These are phyloP conservation scores for Helicoverpa armigera DNA, from an alignment of 1,140 invertebrate genomes.

Conservation along the genomic window DNA sequence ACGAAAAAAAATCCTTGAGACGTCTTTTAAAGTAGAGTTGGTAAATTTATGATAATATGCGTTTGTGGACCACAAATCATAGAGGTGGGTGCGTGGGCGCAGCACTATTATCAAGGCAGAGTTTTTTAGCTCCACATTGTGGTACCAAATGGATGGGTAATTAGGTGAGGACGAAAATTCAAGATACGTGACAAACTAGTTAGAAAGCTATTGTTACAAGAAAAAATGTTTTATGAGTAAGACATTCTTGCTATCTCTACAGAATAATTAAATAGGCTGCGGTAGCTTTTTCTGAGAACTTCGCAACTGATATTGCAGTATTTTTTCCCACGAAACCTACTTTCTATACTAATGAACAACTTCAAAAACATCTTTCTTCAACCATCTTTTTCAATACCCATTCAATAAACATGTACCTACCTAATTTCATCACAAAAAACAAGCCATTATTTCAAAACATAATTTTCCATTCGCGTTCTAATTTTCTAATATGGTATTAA, in stretches of 20 bases:
- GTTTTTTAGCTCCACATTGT: slow-evolving; percentile 54
- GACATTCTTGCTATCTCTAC: too few relatives aligned
- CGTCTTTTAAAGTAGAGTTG: slow-evolving; percentile 50
- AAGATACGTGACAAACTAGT: background rate
- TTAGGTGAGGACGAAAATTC: slow-evolving; percentile 28
- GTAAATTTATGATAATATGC: slow-evolving; percentile 57
- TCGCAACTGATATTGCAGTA: too few relatives aligned
- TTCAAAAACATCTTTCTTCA: background rate
- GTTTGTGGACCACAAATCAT: slow-evolving; percentile 53
- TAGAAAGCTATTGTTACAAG: background rate
- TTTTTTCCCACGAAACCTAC: too few relatives aligned
- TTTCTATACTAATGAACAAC: background rate
- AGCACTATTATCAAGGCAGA: slow-evolving; percentile 45
- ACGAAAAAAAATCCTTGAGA: slow-evolving; percentile 41
- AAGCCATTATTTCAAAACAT: too few relatives aligned
- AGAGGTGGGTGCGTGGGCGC: slow-evolving; percentile 51
- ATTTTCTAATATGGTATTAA: slow-evolving; percentile 30
- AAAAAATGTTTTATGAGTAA: background rate
- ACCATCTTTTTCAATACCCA: background rate
- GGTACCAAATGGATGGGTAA: slow-evolving; percentile 43
- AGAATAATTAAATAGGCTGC: background rate
- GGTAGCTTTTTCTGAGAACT: background rate
- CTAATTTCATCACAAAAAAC: too few relatives aligned
- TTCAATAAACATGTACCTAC: background rate
- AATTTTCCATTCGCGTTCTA: slow-evolving; percentile 2